Base-by-base conservation (phyloP, 2,888 invertebrate species). In the Phaedon cochleariae region DNA sequence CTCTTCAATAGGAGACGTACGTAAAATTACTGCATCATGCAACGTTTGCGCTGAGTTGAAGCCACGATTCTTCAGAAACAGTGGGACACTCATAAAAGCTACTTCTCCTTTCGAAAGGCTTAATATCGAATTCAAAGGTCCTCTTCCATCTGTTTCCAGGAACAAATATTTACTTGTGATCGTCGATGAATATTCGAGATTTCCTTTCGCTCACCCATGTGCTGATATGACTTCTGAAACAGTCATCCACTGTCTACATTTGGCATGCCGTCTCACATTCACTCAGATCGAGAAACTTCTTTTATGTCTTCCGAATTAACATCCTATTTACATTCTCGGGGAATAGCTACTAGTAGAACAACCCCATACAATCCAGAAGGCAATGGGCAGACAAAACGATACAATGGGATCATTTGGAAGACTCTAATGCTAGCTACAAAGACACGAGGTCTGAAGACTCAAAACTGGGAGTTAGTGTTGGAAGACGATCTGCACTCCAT, bases 121-220 rank as follows among this genome's bases (percentile, higher is more conserved):
- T 17, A 41, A 41, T 10, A 17, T 41, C n/a, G 41, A 41, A 2
- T 41, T 41, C 41, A 41, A 41, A 41, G 41, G 26, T 1, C 53
- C 31, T 22, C 53, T 53, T n/a, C 53, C 53, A 26, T 15, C 31
- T 10, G 10, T 15, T n/a, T 29, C 22, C 17, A 21, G 21, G n/a
- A 59, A 41, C 29, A 62, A 54, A 55, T 62, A 62, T 46, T 22
- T 62, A 41, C 37, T 62, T 9, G 26, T 20, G 2, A 54, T 62
- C 26, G 46, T 62, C 2, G 62, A 62, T 54, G 37, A 62, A 22
- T 62, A 54, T 34, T 54, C 54, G 21, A 53, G 62, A 62, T 62
- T 62, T 41, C 62, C 53, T 7, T 53, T 53, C 34, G 61, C 61
- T n/a, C 53, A 52, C 49, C 58, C 64, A 41, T 64, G 64, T 60